Evolutionary conservation across 2,888 invertebrate species (phyloP).

Genomic region (Melipona beecheii): DNA sequence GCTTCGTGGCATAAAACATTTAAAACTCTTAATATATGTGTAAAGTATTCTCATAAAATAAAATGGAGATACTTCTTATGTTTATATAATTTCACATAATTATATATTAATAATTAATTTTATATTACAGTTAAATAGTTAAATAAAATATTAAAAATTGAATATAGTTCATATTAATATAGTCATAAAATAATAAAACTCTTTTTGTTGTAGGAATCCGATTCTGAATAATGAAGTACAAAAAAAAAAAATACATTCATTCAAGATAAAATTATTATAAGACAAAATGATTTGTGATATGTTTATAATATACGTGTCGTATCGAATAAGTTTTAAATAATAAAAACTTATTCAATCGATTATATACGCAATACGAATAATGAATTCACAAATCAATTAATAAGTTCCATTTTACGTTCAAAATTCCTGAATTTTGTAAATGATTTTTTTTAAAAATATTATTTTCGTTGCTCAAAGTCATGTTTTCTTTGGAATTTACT

Average conservation of each 20-base stretch:
- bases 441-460: conserved; percentile 39
- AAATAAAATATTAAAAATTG: background rate
- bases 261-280: conserved; percentile 36
- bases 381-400: background rate
- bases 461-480: conserved; percentile 36
- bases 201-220: conserved; percentile 74
- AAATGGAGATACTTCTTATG: background rate
- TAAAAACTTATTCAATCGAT: conserved; percentile 40
- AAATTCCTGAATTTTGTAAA: conserved; percentile 17
- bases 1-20: background rate
- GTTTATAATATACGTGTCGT: conserved; percentile 38
- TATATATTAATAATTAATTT: background rate
- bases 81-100: background rate
- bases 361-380: conserved; percentile 3
- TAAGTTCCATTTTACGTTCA: conserved; percentile 15
- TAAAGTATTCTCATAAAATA: background rate
- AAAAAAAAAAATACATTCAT: conserved; percentile 30
- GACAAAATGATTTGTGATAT: conserved; percentile 61
- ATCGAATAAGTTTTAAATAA: conserved; percentile 37
- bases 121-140: background rate
- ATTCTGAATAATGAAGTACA: conserved; percentile 72
- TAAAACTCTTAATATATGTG: background rate
- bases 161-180: conserved; percentile 1
- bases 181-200: conserved; percentile 21
- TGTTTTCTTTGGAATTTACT: background rate